These are phyloP conservation scores for Rosalia funebris DNA, from an alignment of 2,888 invertebrate genomes.

Conservation along the genomic window DNA sequence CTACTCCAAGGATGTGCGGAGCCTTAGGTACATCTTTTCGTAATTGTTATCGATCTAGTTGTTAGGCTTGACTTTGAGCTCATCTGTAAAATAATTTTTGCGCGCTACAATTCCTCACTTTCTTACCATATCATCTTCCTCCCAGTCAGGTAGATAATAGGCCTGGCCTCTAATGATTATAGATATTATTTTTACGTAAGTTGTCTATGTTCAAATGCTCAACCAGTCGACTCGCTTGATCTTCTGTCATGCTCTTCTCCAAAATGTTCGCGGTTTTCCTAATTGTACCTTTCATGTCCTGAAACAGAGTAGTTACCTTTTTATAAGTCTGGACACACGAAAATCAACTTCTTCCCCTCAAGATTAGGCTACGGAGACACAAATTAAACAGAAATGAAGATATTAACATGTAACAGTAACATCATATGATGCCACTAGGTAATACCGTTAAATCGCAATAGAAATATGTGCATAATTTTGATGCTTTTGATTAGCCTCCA, in stretches of 20 bases:
- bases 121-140: too few species aligned
- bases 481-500: too few species aligned
- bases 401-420: too few species aligned
- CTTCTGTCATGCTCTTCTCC: neutral
- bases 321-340: too few species aligned
- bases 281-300: neutral
- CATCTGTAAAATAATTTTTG: neutral
- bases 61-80: neutral
- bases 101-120: too few species aligned
- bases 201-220: neutral
- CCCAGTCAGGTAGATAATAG: neutral
- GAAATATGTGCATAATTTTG: too few species aligned
- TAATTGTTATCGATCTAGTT: neutral
- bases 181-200: neutral
- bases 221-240: neutral
- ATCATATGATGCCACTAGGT: too few species aligned
- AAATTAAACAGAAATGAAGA: too few species aligned
- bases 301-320: neutral
- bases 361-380: too few species aligned
- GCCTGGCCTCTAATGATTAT: neutral
- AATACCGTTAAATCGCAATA: too few species aligned
- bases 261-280: neutral
- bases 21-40: neutral
- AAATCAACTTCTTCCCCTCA: slow-evolving; percentile 73
- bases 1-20: too few species aligned